Evolutionary conservation across 2,888 invertebrate genomes (phyloP).

Genomic region (Dioctria linearis): DNA sequence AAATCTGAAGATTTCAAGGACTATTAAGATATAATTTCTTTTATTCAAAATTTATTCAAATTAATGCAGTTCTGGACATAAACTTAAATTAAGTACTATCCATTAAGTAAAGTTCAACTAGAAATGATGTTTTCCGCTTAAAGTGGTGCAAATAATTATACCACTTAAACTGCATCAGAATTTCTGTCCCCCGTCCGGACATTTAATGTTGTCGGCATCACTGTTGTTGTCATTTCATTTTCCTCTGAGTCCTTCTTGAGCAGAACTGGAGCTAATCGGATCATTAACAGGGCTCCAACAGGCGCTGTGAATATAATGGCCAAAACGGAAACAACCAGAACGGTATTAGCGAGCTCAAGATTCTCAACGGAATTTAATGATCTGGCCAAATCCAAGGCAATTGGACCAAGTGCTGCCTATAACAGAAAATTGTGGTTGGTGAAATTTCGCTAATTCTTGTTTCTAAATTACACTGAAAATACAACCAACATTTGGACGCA

Average conservation of each 20-base stretch:
- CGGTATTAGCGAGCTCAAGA: constrained; percentile 66
- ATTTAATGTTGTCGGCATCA: constrained; percentile 5
- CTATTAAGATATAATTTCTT: too few relatives aligned
- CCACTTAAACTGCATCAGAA: constrained; percentile 51
- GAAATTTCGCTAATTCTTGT: constrained; percentile 56
- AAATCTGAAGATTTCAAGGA: too few relatives aligned
- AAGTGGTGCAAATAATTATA: constrained; percentile 18
- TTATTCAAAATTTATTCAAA: not conserved
- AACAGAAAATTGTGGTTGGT: constrained; percentile 55
- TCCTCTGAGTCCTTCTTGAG: constrained; percentile 63
- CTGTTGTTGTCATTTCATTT: constrained; percentile 23
- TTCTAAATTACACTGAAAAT: constrained; percentile 43
- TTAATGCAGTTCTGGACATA: not conserved
- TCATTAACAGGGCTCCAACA: constrained; percentile 72
- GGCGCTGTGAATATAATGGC: constrained; percentile 75
- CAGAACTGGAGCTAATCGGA: constrained; percentile 69
- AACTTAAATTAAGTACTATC: constrained; percentile 39
- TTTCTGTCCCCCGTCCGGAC: constrained; percentile 54
- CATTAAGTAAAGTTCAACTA: not conserved
- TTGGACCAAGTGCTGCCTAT: constrained; percentile 78
- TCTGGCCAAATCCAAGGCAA: constrained; percentile 75
- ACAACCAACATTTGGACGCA: constrained; percentile 11
- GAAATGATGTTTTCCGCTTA: constrained; percentile 4
- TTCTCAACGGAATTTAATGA: constrained; percentile 58
- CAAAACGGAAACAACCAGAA: constrained; percentile 73